Conservation (phyloP, 2,797 vertebrate genomes). For the Sebastes diaconus region DNA sequence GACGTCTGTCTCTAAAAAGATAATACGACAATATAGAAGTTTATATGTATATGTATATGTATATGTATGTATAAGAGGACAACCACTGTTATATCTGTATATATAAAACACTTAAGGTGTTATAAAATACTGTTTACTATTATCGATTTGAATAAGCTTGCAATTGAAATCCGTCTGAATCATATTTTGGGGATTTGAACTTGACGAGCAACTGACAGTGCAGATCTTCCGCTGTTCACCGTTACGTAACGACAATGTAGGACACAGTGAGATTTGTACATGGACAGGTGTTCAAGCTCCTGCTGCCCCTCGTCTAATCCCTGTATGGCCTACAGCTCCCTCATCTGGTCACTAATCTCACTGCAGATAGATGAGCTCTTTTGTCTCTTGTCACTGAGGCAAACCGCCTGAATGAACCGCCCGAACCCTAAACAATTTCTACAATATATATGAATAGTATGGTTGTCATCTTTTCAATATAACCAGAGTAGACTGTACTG, state of each 20-base stretch:
- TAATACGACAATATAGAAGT: rapidly evolving
- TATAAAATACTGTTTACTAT: not conserved
- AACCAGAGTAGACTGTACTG: not conserved
- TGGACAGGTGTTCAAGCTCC: conserved; percentile 44
- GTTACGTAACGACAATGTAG: conserved; percentile 61
- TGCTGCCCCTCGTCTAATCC: not conserved
- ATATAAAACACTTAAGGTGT: not conserved
- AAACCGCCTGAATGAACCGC: not conserved
- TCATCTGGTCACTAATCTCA: conserved; percentile 48
- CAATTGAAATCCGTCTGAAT: not conserved
- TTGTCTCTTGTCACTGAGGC: not conserved
- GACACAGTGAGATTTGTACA: conserved; percentile 59
- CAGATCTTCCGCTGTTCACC: conserved; percentile 5
- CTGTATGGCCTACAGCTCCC: conserved; percentile 43
- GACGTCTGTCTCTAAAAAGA: conserved; percentile 82
- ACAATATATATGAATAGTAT: not conserved
- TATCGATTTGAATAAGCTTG: not conserved
- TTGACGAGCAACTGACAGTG: conserved; percentile 28
- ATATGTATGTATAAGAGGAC: not conserved
- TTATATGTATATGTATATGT: not conserved
- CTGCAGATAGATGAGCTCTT: not conserved
- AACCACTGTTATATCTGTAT: not conserved
- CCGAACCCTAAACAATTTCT: not conserved
- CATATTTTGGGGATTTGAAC: conserved; percentile 33
- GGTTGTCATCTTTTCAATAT: not conserved